These are phyloP conservation scores for Amphilophus citrinellus DNA, from an alignment of 2,113 vertebrate species.

Conservation along the genomic window DNA sequence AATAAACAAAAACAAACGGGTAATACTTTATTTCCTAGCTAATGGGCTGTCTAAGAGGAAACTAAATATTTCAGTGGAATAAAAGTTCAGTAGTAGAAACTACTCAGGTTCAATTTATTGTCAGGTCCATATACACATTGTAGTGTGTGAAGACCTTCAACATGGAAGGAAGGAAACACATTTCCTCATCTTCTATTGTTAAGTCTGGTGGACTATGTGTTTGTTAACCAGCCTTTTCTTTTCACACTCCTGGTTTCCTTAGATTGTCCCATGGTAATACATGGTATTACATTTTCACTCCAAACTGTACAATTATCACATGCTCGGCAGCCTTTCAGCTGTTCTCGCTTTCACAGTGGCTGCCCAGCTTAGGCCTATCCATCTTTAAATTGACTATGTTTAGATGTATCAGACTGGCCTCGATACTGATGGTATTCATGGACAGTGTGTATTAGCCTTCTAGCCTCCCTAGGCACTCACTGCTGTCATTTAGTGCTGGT, in stretches of 20 bases:
- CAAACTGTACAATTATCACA: constrained; percentile 28
- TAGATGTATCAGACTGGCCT: constrained; percentile 50
- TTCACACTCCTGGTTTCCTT: neutral
- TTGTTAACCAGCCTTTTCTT: constrained; percentile 20
- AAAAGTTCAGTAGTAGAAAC: neutral
- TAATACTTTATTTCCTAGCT: neutral
- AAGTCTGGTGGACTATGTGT: constrained; percentile 16
- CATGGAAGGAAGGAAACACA: constrained; percentile 22
- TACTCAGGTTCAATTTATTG: neutral
- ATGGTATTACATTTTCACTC: neutral
- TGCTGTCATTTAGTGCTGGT: constrained; percentile 57
- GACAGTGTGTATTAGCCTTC: constrained; percentile 56
- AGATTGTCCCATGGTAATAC: neutral
- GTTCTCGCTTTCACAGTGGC: neutral
- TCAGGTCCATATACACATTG: neutral
- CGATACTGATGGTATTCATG: constrained; percentile 56
- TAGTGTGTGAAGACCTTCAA: neutral
- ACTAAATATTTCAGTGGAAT: neutral
- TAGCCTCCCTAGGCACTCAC: constrained; percentile 28
- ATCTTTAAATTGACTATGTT: constrained; percentile 52
- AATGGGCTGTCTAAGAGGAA: neutral
- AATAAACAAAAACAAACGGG: no score
- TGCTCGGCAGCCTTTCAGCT: neutral
- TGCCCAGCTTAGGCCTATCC: constrained; percentile 11
- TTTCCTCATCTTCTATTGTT: constrained; percentile 42